Conservation (phyloP, 2,888 invertebrate genomes). For the Eulithis testata region DNA sequence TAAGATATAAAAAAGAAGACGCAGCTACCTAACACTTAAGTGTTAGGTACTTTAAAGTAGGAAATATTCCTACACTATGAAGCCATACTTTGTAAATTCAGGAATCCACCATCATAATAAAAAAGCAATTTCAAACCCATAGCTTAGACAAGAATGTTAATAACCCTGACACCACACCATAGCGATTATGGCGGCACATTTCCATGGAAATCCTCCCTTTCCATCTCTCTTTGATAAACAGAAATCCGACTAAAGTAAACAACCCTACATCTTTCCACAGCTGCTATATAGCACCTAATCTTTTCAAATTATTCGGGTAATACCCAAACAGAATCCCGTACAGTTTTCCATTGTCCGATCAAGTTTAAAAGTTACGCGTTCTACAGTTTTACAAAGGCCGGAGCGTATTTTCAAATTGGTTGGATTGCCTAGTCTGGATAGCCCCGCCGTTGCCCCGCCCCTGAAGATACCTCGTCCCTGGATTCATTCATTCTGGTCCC, state of each 20-base stretch:
- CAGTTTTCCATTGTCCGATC: conserved; percentile 63
- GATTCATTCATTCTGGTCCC: conserved; percentile 74
- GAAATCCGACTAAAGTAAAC: conserved; percentile 31
- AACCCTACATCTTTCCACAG: conserved; percentile 13
- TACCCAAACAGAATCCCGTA: conserved; percentile 53
- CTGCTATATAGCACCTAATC: conserved; percentile 15
- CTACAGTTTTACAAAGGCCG: conserved; percentile 3
- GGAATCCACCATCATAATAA: conserved; percentile 21
- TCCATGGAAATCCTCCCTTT: conserved; percentile 49
- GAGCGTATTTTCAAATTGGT: conserved; percentile 48
- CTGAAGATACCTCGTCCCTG: conserved; percentile 61
- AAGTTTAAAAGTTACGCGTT: conserved; percentile 43
- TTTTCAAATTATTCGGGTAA: conserved; percentile 41
- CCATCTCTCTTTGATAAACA: conserved; percentile 45
- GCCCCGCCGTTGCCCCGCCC: conserved; percentile 80
- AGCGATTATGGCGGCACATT: conserved; percentile 46
- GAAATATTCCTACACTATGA: background rate
- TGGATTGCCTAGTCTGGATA: conserved; percentile 51
- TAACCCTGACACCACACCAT: conserved; percentile 30
- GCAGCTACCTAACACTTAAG: too few species aligned
- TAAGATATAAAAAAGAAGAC: too few species aligned
- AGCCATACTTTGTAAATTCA: background rate
- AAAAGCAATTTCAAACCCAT: conserved; percentile 35
- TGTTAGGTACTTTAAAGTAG: too few species aligned
- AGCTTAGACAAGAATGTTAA: conserved; percentile 33